Evolutionary conservation across 2,797 vertebrate genomes (phyloP).

Genomic region (Emydoidea blandingii): DNA sequence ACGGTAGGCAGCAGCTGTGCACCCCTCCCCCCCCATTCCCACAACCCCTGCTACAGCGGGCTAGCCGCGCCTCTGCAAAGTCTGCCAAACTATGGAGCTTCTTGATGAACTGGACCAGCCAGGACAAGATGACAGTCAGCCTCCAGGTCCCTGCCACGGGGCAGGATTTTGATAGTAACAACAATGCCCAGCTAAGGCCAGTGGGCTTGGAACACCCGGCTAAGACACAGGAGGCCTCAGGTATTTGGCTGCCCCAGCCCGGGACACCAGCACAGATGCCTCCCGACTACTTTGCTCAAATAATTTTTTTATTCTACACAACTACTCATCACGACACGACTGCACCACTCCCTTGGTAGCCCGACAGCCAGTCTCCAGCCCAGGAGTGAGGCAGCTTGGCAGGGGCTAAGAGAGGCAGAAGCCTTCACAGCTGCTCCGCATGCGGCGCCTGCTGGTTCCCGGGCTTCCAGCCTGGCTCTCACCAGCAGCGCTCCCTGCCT

Average conservation of each 20-base stretch:
- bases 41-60: rapidly evolving
- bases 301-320: conserved; percentile 61
- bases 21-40: not conserved
- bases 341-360: not conserved
- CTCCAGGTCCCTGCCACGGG: not conserved
- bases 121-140: rapidly evolving
- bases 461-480: not conserved
- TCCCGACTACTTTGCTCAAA: conserved; percentile 68
- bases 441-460: rapidly evolving
- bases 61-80: not conserved
- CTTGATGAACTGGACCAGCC: not conserved
- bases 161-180: not conserved
- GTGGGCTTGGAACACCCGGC: not conserved
- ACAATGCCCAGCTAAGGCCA: not conserved
- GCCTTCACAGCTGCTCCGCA: not conserved
- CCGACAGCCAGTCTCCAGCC: not conserved
- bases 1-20: not conserved
- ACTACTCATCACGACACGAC: conserved; percentile 60
- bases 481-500: not conserved
- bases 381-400: rapidly evolving
- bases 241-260: conserved; percentile 33
- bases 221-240: conserved; percentile 27
- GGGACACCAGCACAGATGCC: conserved; percentile 52
- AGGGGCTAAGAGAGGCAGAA: not conserved
- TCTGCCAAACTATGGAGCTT: not conserved